A percentile compares a stretch with the other conserved stretches of the same genome.
Conservation (phyloP, 1,140 invertebrate genomes). For the Aphaenogaster floridana region DNA sequence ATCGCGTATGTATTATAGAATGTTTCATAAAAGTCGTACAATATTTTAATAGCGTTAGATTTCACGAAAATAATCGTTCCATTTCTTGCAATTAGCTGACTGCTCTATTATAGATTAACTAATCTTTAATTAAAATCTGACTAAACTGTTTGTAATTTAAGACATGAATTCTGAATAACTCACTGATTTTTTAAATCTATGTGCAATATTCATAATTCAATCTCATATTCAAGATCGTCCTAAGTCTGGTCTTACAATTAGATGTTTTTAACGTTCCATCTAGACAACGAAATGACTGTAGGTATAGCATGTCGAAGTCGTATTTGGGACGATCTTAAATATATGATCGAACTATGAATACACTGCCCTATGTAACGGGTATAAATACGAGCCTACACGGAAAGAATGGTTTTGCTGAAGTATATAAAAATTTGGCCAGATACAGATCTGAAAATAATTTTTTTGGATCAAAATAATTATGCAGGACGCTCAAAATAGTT, state of each 20-base stretch:
- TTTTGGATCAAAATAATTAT: too few species aligned
- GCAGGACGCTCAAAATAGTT: too few species aligned
- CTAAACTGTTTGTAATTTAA: neutral
- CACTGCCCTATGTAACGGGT: neutral
- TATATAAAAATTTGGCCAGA: too few species aligned
- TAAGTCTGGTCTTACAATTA: neutral
- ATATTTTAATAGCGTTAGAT: neutral
- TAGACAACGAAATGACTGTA: too few species aligned
- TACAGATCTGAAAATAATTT: too few species aligned
- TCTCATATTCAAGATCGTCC: neutral
- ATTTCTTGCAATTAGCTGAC: neutral
- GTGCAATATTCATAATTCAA: too few species aligned
- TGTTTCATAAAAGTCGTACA: neutral
- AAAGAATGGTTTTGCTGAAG: too few species aligned
- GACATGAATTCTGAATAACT: neutral
- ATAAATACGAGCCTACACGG: neutral
- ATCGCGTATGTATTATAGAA: neutral
- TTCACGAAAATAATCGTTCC: neutral
- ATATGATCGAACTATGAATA: neutral
- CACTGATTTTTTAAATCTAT: neutral
- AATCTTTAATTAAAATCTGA: neutral
- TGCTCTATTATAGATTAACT: neutral
- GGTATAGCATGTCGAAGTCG: too few species aligned
- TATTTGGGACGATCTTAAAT: neutral
- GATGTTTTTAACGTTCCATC: neutral